Conservation (phyloP, 1,140 invertebrate genomes). For the Harlomillsia oculata region DNA sequence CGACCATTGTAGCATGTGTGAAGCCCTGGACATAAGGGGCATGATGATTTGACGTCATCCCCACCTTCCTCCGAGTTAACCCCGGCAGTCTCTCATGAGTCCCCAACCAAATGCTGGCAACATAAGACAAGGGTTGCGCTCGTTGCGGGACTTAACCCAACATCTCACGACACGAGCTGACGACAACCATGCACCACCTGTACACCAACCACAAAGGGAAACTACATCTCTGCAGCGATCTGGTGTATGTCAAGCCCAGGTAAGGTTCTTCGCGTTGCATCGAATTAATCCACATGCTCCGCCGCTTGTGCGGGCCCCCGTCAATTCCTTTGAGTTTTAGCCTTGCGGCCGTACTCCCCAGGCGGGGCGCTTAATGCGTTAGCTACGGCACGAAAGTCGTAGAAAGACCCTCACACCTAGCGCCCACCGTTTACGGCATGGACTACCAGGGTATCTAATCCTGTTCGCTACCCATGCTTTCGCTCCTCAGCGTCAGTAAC, state of each 20-base stretch:
- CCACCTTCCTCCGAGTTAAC: slow-evolving; percentile 41
- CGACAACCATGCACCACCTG: slow-evolving; percentile 48
- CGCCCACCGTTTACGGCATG: slow-evolving; percentile 43
- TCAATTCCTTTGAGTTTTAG: slow-evolving; percentile 44
- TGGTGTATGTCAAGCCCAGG: slow-evolving; percentile 40
- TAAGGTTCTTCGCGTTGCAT: slow-evolving; percentile 46
- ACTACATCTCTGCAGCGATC: slow-evolving; percentile 12
- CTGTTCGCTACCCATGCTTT: slow-evolving; percentile 44
- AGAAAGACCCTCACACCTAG: slow-evolving; percentile 34
- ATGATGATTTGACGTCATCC: slow-evolving; percentile 49
- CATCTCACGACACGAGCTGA: slow-evolving; percentile 48
- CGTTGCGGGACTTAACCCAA: slow-evolving; percentile 48
- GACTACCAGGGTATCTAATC: slow-evolving; percentile 47
- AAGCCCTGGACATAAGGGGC: slow-evolving; percentile 45
- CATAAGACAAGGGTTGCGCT: slow-evolving; percentile 44
- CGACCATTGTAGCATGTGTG: slow-evolving; percentile 47
- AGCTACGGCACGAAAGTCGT: slow-evolving; percentile 37
- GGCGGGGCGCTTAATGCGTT: slow-evolving; percentile 44
- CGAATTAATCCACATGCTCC: slow-evolving; percentile 49
- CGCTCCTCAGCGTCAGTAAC: slow-evolving; percentile 41
- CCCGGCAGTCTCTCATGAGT: slow-evolving; percentile 42
- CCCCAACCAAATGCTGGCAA: slow-evolving; percentile 37
- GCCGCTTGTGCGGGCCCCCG: slow-evolving; percentile 46
- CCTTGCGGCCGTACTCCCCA: slow-evolving; percentile 45
- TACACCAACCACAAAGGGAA: slow-evolving; percentile 27